A percentile compares a stretch with the other conserved stretches of the same genome.
These are phyloP conservation scores for Mantis religiosa DNA, from an alignment of 2,888 invertebrate genomes.

Conservation along the genomic window DNA sequence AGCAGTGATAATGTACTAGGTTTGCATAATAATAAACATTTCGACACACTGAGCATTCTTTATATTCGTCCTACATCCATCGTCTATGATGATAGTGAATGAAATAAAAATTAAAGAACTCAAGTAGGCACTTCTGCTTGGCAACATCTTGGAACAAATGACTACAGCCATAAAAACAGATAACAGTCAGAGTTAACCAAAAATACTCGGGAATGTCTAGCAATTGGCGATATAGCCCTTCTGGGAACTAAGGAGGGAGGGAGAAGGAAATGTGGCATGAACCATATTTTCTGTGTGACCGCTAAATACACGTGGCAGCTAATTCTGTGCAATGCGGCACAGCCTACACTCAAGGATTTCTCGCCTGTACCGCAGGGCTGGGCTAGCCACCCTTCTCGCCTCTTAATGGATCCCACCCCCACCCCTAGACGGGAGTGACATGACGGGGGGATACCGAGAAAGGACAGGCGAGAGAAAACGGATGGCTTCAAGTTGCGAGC, in stretches of 20 bases:
- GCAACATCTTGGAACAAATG: neutral
- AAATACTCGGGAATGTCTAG: neutral
- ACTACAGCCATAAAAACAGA: neutral
- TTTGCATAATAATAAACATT: no score
- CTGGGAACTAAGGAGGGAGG: neutral
- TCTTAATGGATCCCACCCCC: neutral
- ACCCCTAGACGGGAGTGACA: neutral
- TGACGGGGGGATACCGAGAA: neutral
- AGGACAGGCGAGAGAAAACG: constrained; percentile 1
- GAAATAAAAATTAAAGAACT: no score
- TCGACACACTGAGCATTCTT: no score
- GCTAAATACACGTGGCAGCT: constrained; percentile 21
- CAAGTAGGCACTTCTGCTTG: no score
- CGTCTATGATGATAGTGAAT: no score
- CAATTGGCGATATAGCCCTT: neutral
- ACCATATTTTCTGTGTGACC: constrained; percentile 12
- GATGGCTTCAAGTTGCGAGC: neutral
- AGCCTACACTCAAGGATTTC: neutral
- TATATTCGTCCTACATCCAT: no score
- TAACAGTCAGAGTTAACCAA: neutral
- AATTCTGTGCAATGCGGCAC: neutral
- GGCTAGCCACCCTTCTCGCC: neutral
- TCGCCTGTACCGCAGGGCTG: neutral
- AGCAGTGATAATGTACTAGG: no score
- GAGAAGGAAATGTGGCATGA: neutral